phyloP scores from a whole-genome alignment of 2,113 vertebrate genomes.

The Otus sunia region DNA sequence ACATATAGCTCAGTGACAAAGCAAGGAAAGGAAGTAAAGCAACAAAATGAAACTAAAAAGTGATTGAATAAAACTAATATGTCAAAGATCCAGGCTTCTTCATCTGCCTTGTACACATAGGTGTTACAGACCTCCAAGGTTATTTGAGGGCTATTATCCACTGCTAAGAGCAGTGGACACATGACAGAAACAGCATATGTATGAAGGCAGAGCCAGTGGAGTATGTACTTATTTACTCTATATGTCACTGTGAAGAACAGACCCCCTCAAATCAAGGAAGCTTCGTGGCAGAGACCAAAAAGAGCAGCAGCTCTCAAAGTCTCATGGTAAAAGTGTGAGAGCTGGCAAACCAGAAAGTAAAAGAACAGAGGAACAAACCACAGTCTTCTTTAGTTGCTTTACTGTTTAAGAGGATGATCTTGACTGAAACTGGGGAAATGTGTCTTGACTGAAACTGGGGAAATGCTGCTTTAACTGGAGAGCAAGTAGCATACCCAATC shows the following conservation, averaged over 20 bases:
- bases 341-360: not conserved
- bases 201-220: not conserved
- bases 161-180: not conserved
- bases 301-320: not conserved
- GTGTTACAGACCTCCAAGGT: not conserved
- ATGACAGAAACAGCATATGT: accelerated
- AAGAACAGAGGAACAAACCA: not conserved
- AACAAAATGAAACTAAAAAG: not conserved
- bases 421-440: not conserved
- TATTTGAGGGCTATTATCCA: not conserved
- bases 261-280: not conserved
- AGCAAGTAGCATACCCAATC: not conserved
- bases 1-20: not conserved
- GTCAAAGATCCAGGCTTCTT: not conserved
- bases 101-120: not conserved
- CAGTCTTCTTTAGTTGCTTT: not conserved
- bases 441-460: not conserved
- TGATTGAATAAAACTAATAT: not conserved
- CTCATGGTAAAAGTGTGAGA: not conserved
- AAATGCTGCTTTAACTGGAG: not conserved
- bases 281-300: not conserved
- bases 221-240: not conserved
- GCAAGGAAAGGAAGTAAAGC: not conserved
- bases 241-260: not conserved
- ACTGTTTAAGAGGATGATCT: not conserved